Evolutionary conservation across 1,140 invertebrate genomes (phyloP), one percentile per base, ranked within the genome.

Genomic region (Apis dorsata): DNA sequence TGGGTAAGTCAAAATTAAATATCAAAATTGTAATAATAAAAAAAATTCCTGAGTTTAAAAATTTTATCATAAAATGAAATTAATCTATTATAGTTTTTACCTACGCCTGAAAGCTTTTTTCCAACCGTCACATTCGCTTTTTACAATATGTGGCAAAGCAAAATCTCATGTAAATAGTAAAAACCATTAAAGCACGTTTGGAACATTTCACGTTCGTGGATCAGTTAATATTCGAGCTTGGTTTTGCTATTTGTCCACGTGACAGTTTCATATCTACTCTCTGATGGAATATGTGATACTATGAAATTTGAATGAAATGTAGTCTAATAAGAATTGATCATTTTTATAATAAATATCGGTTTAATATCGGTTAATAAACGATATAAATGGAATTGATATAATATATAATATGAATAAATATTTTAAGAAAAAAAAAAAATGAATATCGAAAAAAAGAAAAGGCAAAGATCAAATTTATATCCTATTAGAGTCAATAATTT

Each of bases 151-250:
- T n/a, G 24, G 19, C 60, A 63, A 55, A 72, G 51, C 17, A 59
- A 57, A 73, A 34, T 57, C 28, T 24, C 19, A 53, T 55, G 13
- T 15, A 76, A 63, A 65, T 28, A 76, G 62, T 24, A 8, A 34
- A 63, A 49, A 76, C 53, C 24, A 76, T 65, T 65, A 65, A 76
- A 63, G 65, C 15, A 62, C 24, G 49, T 49, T 76, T 19, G 49
- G 12, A 66, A 34, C 2, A 49, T 51, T 59, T 69, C 65, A 44
- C 65, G 10, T 78, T 55, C 17, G 5, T 24, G 49, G 24, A 19
- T 60, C n/a, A 28, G 59, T 80, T 80, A 73, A 80, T 72, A 80
- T 65, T 51, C 69, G 13, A 63, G 70, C 7, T 44, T 59, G 51
- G 24, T 57, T 73, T 80, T 55, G 49, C 28, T 65, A 63, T 73